Evolutionary conservation across 2,113 vertebrate species (phyloP).

Genomic region (Cyphomyrus plagiostoma): DNA sequence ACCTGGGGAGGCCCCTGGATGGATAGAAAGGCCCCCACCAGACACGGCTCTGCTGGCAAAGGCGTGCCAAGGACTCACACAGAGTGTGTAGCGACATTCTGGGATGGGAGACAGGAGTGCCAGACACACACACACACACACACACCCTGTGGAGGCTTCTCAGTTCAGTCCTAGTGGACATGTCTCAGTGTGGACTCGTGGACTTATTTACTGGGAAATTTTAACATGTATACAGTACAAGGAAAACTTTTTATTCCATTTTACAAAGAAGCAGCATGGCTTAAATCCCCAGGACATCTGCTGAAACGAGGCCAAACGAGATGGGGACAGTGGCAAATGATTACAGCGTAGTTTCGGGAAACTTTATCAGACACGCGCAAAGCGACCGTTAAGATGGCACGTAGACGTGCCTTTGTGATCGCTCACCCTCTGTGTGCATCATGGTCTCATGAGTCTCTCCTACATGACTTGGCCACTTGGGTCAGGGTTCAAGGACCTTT

Average conservation of each 20-base stretch:
- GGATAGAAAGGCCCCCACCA: constrained; percentile 61
- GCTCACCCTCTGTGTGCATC: constrained; percentile 25
- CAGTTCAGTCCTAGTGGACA: not conserved
- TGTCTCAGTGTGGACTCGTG: constrained; percentile 34
- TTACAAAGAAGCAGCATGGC: constrained; percentile 22
- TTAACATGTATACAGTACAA: constrained; percentile 32
- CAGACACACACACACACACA: not conserved
- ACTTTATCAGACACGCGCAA: not conserved
- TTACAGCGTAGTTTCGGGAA: constrained; percentile 16
- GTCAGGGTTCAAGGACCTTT: constrained; percentile 11
- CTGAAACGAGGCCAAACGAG: constrained; percentile 43
- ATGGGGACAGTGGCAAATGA: constrained; percentile 43
- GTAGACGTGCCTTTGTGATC: constrained; percentile 13
- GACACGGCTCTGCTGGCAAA: constrained; percentile 8
- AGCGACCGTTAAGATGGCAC: constrained; percentile 16
- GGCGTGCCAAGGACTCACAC: constrained; percentile 32
- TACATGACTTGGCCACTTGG: constrained; percentile 10
- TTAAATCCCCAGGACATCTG: constrained; percentile 28
- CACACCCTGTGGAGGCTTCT: not conserved
- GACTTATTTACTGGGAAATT: constrained; percentile 45
- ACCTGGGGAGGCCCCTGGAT: constrained; percentile 92
- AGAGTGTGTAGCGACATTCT: constrained; percentile 32
- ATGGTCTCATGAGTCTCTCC: constrained; percentile 25
- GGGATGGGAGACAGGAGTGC: constrained; percentile 23
- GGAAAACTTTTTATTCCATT: constrained; percentile 32